Evolutionary conservation across 2,797 vertebrate species (phyloP).

Genomic region (Crocodylus rhombifer): DNA sequence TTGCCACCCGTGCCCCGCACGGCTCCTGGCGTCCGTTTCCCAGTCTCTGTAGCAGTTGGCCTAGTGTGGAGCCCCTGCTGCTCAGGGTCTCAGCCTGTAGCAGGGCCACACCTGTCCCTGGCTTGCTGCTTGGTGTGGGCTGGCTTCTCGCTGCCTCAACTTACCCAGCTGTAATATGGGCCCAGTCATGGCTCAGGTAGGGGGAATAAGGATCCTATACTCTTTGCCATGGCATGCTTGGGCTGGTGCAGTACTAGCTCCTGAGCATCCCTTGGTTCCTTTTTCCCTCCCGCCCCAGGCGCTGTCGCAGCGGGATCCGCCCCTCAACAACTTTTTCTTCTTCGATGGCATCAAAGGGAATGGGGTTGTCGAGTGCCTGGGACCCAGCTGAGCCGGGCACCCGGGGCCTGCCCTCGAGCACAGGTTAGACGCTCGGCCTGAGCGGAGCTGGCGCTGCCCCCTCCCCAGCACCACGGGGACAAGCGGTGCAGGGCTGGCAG

Average conservation of each 20-base stretch:
- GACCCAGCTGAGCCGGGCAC: constrained; percentile 64
- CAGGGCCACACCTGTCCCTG: background rate
- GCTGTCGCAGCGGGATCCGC: constrained; percentile 92
- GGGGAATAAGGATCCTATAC: too few relatives aligned
- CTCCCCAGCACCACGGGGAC: too few relatives aligned
- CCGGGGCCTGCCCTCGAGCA: background rate
- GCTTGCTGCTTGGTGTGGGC: background rate
- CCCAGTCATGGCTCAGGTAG: too few relatives aligned
- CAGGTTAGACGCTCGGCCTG: too few relatives aligned
- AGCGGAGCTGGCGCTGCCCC: too few relatives aligned
- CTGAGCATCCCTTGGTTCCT: too few relatives aligned
- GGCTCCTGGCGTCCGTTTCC: background rate
- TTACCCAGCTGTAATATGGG: too few relatives aligned
- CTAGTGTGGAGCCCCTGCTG: too few relatives aligned
- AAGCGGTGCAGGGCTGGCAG: too few relatives aligned
- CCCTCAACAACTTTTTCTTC: constrained; percentile 96
- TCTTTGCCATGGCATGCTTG: too few relatives aligned
- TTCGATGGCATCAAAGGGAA: constrained; percentile 92
- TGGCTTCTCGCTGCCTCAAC: background rate
- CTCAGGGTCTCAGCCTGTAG: background rate
- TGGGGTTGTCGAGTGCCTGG: constrained; percentile 91
- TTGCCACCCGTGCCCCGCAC: background rate
- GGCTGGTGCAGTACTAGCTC: too few relatives aligned
- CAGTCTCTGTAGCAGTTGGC: too few relatives aligned
- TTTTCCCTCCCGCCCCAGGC: constrained; percentile 79